phyloP scores from a whole-genome alignment of 2,888 invertebrate species.

The Philereme transversata region DNA sequence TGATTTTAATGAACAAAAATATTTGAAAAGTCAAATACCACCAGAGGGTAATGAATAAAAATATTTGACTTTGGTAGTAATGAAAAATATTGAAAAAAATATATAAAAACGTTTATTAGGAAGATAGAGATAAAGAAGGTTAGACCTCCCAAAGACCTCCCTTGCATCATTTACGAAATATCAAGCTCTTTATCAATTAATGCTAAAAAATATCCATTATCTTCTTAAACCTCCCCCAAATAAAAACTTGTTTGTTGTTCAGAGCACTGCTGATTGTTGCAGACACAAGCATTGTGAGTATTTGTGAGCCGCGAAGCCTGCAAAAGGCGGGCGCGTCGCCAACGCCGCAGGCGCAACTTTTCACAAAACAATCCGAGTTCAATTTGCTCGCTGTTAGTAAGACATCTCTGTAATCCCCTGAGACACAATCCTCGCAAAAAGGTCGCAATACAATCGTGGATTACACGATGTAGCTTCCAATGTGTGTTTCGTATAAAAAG shows the following conservation, averaged over 20 bases:
- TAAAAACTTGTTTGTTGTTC: constrained; percentile 23
- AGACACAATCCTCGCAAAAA: constrained; percentile 58
- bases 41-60: too few species aligned
- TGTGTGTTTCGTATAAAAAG: constrained; percentile 12
- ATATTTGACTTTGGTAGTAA: too few species aligned
- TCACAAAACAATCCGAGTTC: constrained; percentile 60
- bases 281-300: constrained; percentile 35
- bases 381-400: constrained; percentile 73
- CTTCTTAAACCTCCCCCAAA: constrained; percentile 6
- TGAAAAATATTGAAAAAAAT: too few species aligned
- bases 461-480: constrained; percentile 18
- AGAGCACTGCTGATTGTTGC: constrained; percentile 18
- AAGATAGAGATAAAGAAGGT: not conserved
- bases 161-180: not conserved
- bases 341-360: constrained; percentile 67
- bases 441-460: constrained; percentile 40
- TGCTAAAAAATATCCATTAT: constrained; percentile 12
- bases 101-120: too few species aligned
- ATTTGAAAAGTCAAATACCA: too few species aligned
- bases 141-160: constrained; percentile 26
- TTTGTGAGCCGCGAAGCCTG: constrained; percentile 55
- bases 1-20: too few species aligned
- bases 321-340: constrained; percentile 69
- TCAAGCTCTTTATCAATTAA: constrained; percentile 5
- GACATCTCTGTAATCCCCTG: constrained; percentile 60